Evolutionary conservation across 35 echinoderm and acorn worm genomes (phyloP).

Genomic region (Patiria miniata): DNA sequence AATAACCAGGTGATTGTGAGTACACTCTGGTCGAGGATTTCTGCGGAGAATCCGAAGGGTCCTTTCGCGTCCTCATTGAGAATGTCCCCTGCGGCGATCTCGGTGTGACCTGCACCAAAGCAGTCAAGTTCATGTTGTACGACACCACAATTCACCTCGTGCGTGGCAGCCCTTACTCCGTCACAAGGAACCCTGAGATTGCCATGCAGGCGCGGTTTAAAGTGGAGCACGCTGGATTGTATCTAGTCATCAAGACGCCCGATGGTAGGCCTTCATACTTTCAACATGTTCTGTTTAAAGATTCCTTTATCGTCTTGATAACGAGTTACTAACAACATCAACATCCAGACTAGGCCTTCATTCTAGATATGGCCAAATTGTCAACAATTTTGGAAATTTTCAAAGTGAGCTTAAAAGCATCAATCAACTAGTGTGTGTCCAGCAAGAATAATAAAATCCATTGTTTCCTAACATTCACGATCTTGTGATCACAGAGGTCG

Average conservation of each 20-base stretch:
- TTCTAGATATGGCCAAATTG: not conserved
- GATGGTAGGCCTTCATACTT: slow-evolving; percentile 15
- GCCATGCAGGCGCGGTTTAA: slow-evolving; percentile 17
- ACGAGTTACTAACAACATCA: not conserved
- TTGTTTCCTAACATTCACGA: too few relatives aligned
- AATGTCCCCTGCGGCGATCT: slow-evolving; percentile 74
- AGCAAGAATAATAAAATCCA: too few relatives aligned
- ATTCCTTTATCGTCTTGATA: not conserved
- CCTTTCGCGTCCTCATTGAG: slow-evolving; percentile 66
- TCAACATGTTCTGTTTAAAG: not conserved
- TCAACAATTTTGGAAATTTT: not conserved
- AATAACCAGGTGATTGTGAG: slow-evolving; percentile 68
- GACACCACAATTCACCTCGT: slow-evolving; percentile 51
- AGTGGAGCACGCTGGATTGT: slow-evolving; percentile 38
- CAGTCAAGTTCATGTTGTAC: slow-evolving; percentile 60
- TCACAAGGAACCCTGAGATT: slow-evolving; percentile 7
- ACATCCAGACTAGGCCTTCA: not conserved
- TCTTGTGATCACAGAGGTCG: too few relatives aligned
- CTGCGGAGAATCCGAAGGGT: slow-evolving; percentile 46
- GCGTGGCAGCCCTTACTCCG: slow-evolving; percentile 35
- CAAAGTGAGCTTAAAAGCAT: too few relatives aligned
- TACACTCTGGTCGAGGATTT: slow-evolving; percentile 65
- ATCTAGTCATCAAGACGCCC: slow-evolving; percentile 34
- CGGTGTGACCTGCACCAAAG: slow-evolving; percentile 77
- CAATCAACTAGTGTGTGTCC: too few relatives aligned